Base-by-base conservation (phyloP, 2,113 vertebrate species). In the Calyptomena viridis region DNA sequence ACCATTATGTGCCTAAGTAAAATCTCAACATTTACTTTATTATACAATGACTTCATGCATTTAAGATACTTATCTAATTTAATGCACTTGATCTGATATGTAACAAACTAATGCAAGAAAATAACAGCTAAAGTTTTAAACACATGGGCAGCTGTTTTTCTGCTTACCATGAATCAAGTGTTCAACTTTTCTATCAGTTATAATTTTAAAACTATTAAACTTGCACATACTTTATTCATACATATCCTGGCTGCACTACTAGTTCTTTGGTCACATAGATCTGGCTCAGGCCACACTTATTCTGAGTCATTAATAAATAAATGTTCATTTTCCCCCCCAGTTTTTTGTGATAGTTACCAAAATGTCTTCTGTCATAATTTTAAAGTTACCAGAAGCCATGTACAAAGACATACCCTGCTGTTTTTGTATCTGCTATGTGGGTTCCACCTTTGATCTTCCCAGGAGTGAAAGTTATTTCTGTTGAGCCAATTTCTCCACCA, bases 341-440 rank as follows among this genome's bases (percentile, higher is more conserved):
- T 42, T 8, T 47, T 55, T 8, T 37, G 18, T 52, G n/a, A 18
- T 47, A 92, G 44, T 52, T 89, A 53, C 17, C 28, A 46, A 52
- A 69, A 71, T 7, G 2, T 39, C 19, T 31, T n/a, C 60, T 69
- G 24, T 28, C 21, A 21, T 55, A 35, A 74, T 49, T 88, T 73
- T 66, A 39, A 63, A 91, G 55, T 47, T 59, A 60, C 8, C 47
- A 50, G 53, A 87, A 87, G 62, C n/a, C 6, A 0, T 7, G 14
- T 37, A 76, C 42, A 79, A 77, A 84, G n/a, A 95, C 98, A 89
- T 97, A 99, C 99, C 99, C 99, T 33, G 99, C 99, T 53, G 99
- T 99, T 93, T 98, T 99, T 18, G 99, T 98, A 96, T 99, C 99
- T 11, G 99, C 99, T 6, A 97, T 96, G 93, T 99, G 98, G 87